A percentile compares a stretch with the other conserved stretches of the same genome.
These are phyloP conservation scores for Blastobasis adustella DNA, from an alignment of 2,888 invertebrate genomes.

Conservation along the genomic window DNA sequence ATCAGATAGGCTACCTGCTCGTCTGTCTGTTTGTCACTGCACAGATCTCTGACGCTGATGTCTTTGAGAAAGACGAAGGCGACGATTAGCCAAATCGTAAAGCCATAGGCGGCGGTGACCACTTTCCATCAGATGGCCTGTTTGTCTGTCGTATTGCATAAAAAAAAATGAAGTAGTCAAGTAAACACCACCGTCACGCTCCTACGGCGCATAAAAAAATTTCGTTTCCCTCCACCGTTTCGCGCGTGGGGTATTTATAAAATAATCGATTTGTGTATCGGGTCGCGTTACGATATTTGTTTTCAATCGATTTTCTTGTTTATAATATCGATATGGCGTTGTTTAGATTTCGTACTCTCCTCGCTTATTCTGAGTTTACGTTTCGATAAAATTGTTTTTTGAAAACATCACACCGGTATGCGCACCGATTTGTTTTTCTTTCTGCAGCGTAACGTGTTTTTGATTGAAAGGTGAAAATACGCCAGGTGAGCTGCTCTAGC, in stretches of 20 bases:
- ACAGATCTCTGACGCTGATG: too few relatives aligned
- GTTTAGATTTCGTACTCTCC: slow-evolving; percentile 30
- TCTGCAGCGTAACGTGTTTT: slow-evolving; percentile 6
- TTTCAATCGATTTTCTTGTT: slow-evolving; percentile 59
- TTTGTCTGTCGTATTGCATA: too few relatives aligned
- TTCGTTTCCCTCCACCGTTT: background rate
- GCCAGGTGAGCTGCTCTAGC: too few relatives aligned
- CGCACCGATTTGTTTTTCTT: slow-evolving; percentile 12
- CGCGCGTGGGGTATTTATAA: slow-evolving; percentile 26
- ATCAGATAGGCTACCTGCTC: too few relatives aligned
- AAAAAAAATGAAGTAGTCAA: background rate
- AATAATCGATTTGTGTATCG: slow-evolving; percentile 24
- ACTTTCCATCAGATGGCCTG: too few relatives aligned
- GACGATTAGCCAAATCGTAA: too few relatives aligned
- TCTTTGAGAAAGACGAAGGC: too few relatives aligned
- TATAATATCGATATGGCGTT: slow-evolving; percentile 32
- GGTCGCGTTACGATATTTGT: slow-evolving; percentile 30
- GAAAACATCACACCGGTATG: slow-evolving; percentile 35
- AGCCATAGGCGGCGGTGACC: too few relatives aligned
- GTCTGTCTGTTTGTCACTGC: too few relatives aligned
- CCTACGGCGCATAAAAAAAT: background rate
- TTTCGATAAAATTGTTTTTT: slow-evolving; percentile 44
- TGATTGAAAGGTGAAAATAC: background rate
- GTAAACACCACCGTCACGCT: background rate
- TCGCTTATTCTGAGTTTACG: slow-evolving; percentile 50